A percentile compares a stretch with the other conserved stretches of the same genome.
phyloP scores from a whole-genome alignment of 92 coral and sea anemone genomes.

The Umimayanthus kanabou region DNA sequence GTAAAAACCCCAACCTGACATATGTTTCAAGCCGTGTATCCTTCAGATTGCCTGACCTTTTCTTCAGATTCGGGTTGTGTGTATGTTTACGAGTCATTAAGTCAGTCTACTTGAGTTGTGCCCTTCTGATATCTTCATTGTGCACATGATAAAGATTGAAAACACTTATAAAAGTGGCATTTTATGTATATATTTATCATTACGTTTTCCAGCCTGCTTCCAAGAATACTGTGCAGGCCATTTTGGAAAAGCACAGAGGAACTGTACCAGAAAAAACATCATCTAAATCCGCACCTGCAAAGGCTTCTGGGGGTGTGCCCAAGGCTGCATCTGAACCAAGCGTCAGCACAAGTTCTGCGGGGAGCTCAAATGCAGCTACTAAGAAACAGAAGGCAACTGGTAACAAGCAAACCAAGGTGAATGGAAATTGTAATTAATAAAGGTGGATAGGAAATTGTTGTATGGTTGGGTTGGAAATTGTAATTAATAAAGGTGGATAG shows the following conservation, averaged over 20 bases:
- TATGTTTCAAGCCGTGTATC: too few species aligned
- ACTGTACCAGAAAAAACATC: conserved; percentile 72
- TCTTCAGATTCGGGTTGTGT: too few species aligned
- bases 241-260: conserved; percentile 86
- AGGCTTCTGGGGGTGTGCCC: conserved; percentile 44
- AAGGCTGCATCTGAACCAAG: conserved; percentile 47
- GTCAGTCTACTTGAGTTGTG: too few species aligned
- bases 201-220: conserved; percentile 78
- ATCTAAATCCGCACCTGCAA: conserved; percentile 54
- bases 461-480: too few species aligned
- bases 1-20: too few species aligned
- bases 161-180: too few species aligned
- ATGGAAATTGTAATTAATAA: background rate
- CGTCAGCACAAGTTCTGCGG: conserved; percentile 33
- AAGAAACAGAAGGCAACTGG: conserved; percentile 56
- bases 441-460: too few species aligned
- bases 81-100: too few species aligned
- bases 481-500: too few species aligned
- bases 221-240: conserved; percentile 71
- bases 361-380: conserved; percentile 48
- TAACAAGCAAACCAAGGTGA: conserved; percentile 61
- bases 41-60: too few species aligned
- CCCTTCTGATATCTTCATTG: too few species aligned
- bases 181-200: background rate
- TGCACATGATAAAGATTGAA: too few species aligned